A percentile compares a stretch with the other conserved stretches of the same genome.
phyloP scores from a whole-genome alignment of 2,113 vertebrate species.

The Muntiacus reevesi region DNA sequence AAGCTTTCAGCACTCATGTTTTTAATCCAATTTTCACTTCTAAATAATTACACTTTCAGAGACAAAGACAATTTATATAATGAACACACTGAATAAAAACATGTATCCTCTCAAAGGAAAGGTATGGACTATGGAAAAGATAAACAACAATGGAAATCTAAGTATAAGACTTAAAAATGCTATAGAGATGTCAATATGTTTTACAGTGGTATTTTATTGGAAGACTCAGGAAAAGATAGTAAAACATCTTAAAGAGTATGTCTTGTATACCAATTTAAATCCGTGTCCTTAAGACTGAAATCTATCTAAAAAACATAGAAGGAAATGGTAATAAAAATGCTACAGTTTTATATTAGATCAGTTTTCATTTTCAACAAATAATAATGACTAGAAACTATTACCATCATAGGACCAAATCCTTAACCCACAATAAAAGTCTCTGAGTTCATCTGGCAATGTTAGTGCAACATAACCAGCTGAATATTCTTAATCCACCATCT shows the following conservation, averaged over 20 bases:
- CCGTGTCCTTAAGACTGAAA: not conserved
- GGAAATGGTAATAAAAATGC: not conserved
- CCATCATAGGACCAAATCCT: not conserved
- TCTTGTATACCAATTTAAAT: not conserved
- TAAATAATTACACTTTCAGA: conserved; percentile 55
- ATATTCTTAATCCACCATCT: not conserved
- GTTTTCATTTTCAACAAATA: not conserved
- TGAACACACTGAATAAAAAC: not conserved
- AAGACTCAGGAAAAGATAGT: not conserved
- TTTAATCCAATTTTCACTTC: conserved; percentile 64
- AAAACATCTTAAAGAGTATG: not conserved
- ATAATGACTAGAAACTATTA: not conserved
- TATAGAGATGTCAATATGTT: not conserved
- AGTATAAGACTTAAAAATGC: not conserved
- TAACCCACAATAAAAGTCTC: not conserved
- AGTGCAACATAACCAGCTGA: not conserved
- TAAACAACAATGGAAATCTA: not conserved
- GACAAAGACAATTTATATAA: conserved; percentile 52
- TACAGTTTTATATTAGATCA: not conserved
- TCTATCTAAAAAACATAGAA: not conserved
- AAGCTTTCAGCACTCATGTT: conserved; percentile 53
- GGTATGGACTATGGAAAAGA: not conserved
- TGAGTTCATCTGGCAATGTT: not conserved
- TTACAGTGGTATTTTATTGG: not conserved
- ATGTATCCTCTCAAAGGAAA: not conserved